Evolutionary conservation across 1,140 invertebrate genomes (phyloP).

Genomic region (Arion vulgaris): DNA sequence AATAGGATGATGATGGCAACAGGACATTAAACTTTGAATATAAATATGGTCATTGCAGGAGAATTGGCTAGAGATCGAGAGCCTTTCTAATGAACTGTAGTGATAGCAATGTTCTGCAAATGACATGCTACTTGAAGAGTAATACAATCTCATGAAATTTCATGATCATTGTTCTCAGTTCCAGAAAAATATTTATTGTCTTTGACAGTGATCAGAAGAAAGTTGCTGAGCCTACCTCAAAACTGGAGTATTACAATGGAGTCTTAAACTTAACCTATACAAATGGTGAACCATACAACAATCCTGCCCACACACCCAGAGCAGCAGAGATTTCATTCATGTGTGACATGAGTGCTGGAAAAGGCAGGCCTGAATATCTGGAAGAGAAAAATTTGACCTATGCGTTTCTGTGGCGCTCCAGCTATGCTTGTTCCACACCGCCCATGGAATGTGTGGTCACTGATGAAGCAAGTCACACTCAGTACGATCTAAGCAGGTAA

Average conservation of each 20-base stretch:
- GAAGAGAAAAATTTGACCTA: conserved; percentile 61
- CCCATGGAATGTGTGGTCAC: conserved; percentile 63
- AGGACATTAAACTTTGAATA: no score
- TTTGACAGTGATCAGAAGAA: conserved; percentile 49
- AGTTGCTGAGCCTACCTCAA: conserved; percentile 52
- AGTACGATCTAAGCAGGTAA: conserved; percentile 70
- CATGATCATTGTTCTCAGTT: no score
- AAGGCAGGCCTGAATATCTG: conserved; percentile 64
- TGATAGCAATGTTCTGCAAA: no score
- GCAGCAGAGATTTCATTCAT: conserved; percentile 68
- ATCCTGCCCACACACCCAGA: conserved; percentile 52
- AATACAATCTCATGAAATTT: no score
- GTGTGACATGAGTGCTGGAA: conserved; percentile 65
- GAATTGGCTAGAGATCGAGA: no score
- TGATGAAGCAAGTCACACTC: conserved; percentile 53
- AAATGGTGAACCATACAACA: conserved; percentile 62
- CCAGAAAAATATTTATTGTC: neutral
- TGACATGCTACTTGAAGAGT: no score
- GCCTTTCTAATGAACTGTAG: no score
- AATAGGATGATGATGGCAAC: no score
- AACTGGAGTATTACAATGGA: conserved; percentile 67
- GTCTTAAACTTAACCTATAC: conserved; percentile 69
- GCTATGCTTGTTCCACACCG: conserved; percentile 64
- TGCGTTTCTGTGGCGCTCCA: conserved; percentile 69
- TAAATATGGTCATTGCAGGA: no score